Conservation (phyloP, 2,113 vertebrate genomes). For the Triplophysa dalaica region DNA sequence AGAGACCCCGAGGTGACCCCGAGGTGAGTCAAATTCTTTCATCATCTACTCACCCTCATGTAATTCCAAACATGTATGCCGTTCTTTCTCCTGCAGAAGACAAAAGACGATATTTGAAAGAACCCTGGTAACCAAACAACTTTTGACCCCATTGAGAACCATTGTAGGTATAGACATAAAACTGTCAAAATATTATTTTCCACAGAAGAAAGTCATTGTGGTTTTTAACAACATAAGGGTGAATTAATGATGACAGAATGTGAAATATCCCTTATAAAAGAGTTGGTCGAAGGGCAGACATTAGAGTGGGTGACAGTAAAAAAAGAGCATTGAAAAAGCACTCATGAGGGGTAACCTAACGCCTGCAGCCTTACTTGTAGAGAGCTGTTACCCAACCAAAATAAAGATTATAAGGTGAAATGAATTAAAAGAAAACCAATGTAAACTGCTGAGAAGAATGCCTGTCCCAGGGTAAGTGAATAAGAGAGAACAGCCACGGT, state of each 20-base stretch:
- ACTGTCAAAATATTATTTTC: too few species aligned
- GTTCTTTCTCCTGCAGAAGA: too few species aligned
- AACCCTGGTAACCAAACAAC: too few species aligned
- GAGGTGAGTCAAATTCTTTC: too few species aligned
- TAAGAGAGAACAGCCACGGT: conserved; percentile 40
- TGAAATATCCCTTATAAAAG: neutral
- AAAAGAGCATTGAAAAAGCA: conserved; percentile 17
- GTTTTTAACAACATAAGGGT: too few species aligned
- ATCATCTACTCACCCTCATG: too few species aligned
- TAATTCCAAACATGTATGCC: too few species aligned
- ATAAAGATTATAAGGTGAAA: conserved; percentile 50
- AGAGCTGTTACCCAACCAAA: conserved; percentile 47
- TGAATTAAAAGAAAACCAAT: conserved; percentile 38
- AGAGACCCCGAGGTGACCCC: neutral
- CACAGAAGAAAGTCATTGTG: too few species aligned
- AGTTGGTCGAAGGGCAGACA: conserved; percentile 5
- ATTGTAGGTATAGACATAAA: too few species aligned
- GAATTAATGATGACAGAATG: too few species aligned
- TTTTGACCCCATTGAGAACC: too few species aligned
- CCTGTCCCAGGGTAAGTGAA: conserved; percentile 24
- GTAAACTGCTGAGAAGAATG: conserved; percentile 18
- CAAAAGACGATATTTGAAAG: too few species aligned
- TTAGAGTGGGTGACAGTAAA: conserved; percentile 38
- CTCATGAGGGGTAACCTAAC: conserved; percentile 41
- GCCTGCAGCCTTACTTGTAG: conserved; percentile 38